Evolutionary conservation across 2,888 invertebrate genomes (phyloP), one percentile per base, ranked within the genome.

Genomic region (Selenia dentaria): DNA sequence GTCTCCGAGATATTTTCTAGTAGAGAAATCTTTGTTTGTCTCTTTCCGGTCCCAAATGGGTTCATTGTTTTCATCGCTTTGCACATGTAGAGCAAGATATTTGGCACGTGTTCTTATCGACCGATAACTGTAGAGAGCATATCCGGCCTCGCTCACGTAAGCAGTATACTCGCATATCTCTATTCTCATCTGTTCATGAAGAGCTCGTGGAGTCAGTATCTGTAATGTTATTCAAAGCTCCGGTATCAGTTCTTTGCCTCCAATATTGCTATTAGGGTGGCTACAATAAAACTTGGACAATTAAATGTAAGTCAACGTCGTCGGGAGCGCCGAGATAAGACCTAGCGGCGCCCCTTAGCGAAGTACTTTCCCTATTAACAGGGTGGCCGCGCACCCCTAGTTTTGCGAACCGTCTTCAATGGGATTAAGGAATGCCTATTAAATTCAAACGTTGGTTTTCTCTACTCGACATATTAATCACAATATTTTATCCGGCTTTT

Each of bases 271-370:
- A 80, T 82, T 79, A 79, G 76, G 78, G 72, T 67, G 69, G 74
- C 74, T 76, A 79, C 75, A 86, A 82, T 88, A 85, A 83, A 87
- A 88, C 85, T 88, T 88, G 76, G 74, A 85, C 87, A 87, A 83
- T 88, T 87, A 87, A 86, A 87, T 79, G 83, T 83, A 80, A 86
- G 78, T 83, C 79, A 74, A 73, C 72, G 80, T 67, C 74, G 77
- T 74, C 70, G 80, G 79, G 67, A 71, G 72, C 70, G 68, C 73
- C 67, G 63, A 84, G 86, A 87, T 87, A 87, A 86, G 83, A 80
- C 77, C 79, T 76, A 74, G 74, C 66, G 75, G 72, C 76, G 72
- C 78, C 78, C 82, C 77, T 77, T 73, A 68, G 70, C 74, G 71
- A 67, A 65, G 75, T 76, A 80, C 83, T 81, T 75, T 70, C 74